Percentiles rank a stretch among this genome's conserved stretches.
phyloP scores from a whole-genome alignment of 30 jellyfish, hydroid and myxozoan species.

The Aurelia coerulea region DNA sequence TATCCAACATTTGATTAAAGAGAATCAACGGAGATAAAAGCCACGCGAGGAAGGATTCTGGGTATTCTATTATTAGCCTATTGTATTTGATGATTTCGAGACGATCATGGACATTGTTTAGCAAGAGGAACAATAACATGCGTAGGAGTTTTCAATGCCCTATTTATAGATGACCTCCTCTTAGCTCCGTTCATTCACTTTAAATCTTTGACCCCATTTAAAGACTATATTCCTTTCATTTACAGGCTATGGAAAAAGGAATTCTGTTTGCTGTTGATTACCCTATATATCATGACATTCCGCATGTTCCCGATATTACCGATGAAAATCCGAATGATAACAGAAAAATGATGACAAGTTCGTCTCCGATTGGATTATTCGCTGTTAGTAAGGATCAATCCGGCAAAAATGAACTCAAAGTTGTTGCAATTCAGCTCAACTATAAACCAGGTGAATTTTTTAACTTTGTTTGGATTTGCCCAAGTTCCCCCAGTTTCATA shows the following conservation, averaged over 20 bases:
- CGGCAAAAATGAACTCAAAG: slow-evolving; percentile 74
- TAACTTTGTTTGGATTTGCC: not conserved
- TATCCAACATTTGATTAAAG: no score
- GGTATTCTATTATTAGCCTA: no score
- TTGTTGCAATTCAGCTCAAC: slow-evolving; percentile 87
- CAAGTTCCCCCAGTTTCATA: not conserved
- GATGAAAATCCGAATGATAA: slow-evolving; percentile 71
- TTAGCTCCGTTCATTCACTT: no score
- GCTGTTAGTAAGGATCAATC: slow-evolving; percentile 60
- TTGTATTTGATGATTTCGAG: no score
- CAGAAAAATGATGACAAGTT: slow-evolving; percentile 34
- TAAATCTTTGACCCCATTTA: not conserved
- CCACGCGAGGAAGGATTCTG: no score
- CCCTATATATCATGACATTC: slow-evolving; percentile 63
- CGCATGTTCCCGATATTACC: slow-evolving; percentile 71
- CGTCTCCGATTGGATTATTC: slow-evolving; percentile 81
- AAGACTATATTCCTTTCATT: no score
- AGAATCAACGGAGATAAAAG: no score
- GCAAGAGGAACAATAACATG: no score
- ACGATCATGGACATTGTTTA: no score
- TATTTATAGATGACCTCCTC: no score
- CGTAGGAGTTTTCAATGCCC: no score
- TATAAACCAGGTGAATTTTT: slow-evolving; percentile 64
- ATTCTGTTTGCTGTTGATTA: slow-evolving; percentile 77
- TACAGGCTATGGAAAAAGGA: slow-evolving; percentile 77